Base-by-base conservation (phyloP, 2,888 invertebrate species). In the Pyrochroa serraticornis region DNA sequence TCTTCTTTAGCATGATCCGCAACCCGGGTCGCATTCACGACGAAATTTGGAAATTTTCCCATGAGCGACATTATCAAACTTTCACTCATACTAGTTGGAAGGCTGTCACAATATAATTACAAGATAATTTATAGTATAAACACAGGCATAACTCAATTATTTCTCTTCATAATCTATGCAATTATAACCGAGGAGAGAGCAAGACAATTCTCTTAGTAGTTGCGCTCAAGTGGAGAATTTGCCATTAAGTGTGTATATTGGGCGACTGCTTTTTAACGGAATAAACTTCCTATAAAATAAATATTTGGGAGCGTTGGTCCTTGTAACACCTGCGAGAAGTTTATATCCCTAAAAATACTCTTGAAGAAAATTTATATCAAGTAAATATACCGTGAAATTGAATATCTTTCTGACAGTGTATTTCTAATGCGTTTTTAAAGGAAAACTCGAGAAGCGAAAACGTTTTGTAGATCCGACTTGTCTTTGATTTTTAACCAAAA, bases 301-400 rank as follows among this genome's bases (percentile, higher is more conserved):
- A 63, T 66, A 65, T 64, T 56, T 62, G 61, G 54, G 43, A 60
- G 61, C 58, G 59, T 62, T 65, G 54, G 63, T 62, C 60, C 49
- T 48, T 60, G 64, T 51, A 64, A 69, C 70, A 70, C 66, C 68
- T 70, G 68, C 61, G 63, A 62, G 63, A 63, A 65, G 63, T 67
- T 63, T 69, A 66, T 70, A 65, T 66, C 62, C 62, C 55, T 60
- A 62, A 62, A 62, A 70, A 65, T 65, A 63, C 56, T 52, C 46
- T 50, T 53, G 63, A 64, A 64, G 66, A 62, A 66, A 69, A 69
- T 67, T 67, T 69, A 68, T 68, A 69, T 66, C 63, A 66, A 58
- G 65, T 69, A 69, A 70, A 70, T 69, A 69, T 68, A 62, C 65
- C 69, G 68, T 69, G 67, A 69, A 68, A 69, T 69, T 69, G 69